Conservation (phyloP, 2,113 vertebrate species). For the Tychaedon coryphoeus region DNA sequence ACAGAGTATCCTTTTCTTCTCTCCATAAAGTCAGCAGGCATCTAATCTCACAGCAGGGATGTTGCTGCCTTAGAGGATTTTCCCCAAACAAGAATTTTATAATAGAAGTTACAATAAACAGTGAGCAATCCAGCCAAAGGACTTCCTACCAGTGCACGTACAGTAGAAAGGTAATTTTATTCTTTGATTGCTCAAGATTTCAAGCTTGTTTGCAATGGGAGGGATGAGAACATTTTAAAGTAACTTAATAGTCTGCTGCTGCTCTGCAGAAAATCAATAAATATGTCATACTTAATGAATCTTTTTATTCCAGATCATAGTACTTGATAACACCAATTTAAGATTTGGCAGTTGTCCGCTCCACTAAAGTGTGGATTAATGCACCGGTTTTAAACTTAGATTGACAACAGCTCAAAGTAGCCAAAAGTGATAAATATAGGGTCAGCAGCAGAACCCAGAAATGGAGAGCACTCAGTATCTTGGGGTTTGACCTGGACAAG, state of each 20-base stretch:
- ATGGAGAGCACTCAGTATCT: not conserved
- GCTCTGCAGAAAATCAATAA: not conserved
- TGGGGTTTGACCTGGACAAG: not conserved
- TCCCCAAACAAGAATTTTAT: conserved; percentile 31
- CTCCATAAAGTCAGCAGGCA: conserved; percentile 20
- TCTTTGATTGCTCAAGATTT: conserved; percentile 20
- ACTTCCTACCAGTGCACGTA: not conserved
- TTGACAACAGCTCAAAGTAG: not conserved
- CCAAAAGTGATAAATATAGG: not conserved
- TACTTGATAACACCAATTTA: not conserved
- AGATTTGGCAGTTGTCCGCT: not conserved
- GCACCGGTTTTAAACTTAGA: not conserved
- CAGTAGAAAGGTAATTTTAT: not conserved
- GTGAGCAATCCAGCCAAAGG: conserved; percentile 15
- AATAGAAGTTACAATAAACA: conserved; percentile 8
- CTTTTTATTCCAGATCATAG: not conserved
- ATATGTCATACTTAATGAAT: not conserved
- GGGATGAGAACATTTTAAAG: not conserved
- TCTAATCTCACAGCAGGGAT: not conserved
- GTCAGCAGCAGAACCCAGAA: not conserved
- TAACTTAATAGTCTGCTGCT: not conserved
- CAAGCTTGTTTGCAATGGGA: not conserved
- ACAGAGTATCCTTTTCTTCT: not conserved
- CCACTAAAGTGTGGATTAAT: not conserved
- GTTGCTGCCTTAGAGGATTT: conserved; percentile 38